Percentiles rank a stretch among this genome's conserved stretches.
phyloP scores from a whole-genome alignment of 2,113 vertebrate genomes.

The Odocoileus virginianus region DNA sequence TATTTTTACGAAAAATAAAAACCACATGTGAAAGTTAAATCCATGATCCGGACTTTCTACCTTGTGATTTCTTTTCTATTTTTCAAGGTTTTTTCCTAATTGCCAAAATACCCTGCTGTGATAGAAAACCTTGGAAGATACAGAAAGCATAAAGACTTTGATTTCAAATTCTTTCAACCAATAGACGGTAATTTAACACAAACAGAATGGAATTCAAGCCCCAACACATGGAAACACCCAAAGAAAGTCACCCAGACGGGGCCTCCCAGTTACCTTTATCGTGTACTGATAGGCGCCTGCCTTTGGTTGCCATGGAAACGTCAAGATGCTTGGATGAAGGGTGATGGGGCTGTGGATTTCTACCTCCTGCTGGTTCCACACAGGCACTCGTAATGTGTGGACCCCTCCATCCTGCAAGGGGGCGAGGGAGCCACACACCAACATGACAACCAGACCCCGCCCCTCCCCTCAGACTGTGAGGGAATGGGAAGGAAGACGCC shows the following conservation, averaged over 20 bases:
- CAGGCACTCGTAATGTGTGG: slow-evolving; percentile 83
- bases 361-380: slow-evolving; percentile 93
- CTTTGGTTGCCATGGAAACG: slow-evolving; percentile 97
- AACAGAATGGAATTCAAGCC: background rate
- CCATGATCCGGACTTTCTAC: background rate
- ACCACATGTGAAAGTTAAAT: background rate
- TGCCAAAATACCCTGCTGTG: background rate
- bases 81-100: background rate
- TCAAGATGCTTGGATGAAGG: slow-evolving; percentile 89
- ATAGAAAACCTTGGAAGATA: background rate
- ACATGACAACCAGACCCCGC: background rate
- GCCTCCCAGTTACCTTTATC: slow-evolving; percentile 86
- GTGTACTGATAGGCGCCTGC: slow-evolving; percentile 92
- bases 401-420: slow-evolving; percentile 85
- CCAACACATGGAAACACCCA: background rate
- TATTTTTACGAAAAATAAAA: background rate
- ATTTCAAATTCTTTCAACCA: background rate
- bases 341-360: slow-evolving; percentile 93
- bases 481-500: background rate
- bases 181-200: background rate
- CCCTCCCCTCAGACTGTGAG: background rate
- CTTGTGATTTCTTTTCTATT: background rate
- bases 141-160: background rate
- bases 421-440: background rate
- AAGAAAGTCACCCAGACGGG: background rate